Evolutionary conservation across 2,888 invertebrate genomes (phyloP), one percentile per base, ranked within the genome.

Genomic region (Heliconius charithonia): DNA sequence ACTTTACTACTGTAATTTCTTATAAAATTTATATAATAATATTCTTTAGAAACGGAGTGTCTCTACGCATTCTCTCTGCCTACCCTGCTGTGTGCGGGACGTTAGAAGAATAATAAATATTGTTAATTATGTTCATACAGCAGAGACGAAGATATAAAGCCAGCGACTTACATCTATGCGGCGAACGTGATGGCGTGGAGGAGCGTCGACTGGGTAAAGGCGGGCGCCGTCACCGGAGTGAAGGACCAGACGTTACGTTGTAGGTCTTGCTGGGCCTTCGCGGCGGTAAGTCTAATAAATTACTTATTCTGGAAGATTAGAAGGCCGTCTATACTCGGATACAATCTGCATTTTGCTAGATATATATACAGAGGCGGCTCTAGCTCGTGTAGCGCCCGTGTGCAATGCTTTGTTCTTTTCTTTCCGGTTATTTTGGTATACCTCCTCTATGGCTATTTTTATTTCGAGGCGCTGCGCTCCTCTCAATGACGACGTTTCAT

Each of bases 221-320:
- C 96, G 83, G 98, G 98, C 65, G 98, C 97, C 81, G 98, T 98
- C 76, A 98, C 98, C 7, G 96, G 95, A 0, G 95, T 98, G 81
- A 98, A 98, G 92, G 97, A 98, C 95, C 98, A 98, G 95, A 97
- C 97, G 85, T n/a, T 37, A 13, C 96, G 96, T 86, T 98, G 98
- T 90, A 98, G 98, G 78, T 97, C 97, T 67, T 98, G 98, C 95
- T 98, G 98, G 98, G 96, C 98, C 65, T 99, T 98, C 95, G 98
- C 98, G 86, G 95, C 97, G 27, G 97, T 97, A 91, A 96, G 96
- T 95, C 83, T 66, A 9, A 32, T 10, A 13, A 37, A 67, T 37
- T 67, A 32, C 10, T 66, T 6, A 32, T 32, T 66, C 19, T 29
- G 63, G 19, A 65, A 65, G 13, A 65, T 7, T 13, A 13, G 6